Evolutionary conservation across 2,797 vertebrate genomes (phyloP).

Genomic region (Numenius phaeopus): DNA sequence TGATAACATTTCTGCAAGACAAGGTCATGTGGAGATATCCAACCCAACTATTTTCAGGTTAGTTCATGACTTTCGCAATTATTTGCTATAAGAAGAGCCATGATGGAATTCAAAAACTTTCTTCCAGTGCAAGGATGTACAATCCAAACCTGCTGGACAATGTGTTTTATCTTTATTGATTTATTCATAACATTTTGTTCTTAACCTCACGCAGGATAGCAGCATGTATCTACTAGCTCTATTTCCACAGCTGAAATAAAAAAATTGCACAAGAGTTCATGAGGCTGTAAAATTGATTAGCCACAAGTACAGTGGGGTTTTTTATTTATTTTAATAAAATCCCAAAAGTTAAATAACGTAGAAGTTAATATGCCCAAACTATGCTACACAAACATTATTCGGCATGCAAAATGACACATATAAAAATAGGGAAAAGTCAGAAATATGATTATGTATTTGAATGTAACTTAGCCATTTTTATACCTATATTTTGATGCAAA

Average conservation of each 20-base stretch:
- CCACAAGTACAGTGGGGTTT: accelerated
- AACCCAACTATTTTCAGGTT: not conserved
- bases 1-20: not conserved
- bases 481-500: too few species aligned
- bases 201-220: not conserved
- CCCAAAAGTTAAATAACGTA: not conserved
- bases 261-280: not conserved
- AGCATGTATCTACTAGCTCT: accelerated
- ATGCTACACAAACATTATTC: not conserved
- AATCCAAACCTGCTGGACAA: accelerated
- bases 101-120: not conserved
- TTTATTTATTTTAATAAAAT: not conserved
- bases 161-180: not conserved
- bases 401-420: not conserved
- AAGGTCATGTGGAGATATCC: not conserved
- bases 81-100: not conserved
- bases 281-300: not conserved
- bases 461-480: not conserved
- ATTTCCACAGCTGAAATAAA: not conserved
- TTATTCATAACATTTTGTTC: not conserved
- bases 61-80: not conserved
- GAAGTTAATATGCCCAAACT: not conserved
- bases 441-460: not conserved
- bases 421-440: not conserved
- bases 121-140: not conserved